Conservation (phyloP, 53 echinoderm and acorn worm species). For the Arbacia lixula region DNA sequence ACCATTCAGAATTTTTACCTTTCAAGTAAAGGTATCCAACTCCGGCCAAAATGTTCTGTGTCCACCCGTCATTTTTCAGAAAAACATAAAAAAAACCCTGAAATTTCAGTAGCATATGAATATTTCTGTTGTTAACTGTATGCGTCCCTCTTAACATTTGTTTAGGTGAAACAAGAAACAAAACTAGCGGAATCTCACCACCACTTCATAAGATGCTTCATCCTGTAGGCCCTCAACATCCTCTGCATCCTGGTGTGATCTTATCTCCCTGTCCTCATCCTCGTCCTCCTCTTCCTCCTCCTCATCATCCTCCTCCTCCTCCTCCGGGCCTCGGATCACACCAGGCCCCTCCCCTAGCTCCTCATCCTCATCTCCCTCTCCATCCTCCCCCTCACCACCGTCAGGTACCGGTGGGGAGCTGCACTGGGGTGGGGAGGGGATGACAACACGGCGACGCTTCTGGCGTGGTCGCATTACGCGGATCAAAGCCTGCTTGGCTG, state of each 20-base stretch:
- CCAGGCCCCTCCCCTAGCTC: slow-evolving; percentile 54
- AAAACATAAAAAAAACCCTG: no score
- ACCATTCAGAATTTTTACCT: no score
- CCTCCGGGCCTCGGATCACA: slow-evolving; percentile 49
- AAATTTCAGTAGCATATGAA: no score
- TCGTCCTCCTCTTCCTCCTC: slow-evolving; percentile 63
- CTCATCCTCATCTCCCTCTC: slow-evolving; percentile 58
- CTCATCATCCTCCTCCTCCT: slow-evolving; percentile 61
- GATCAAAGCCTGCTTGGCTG: slow-evolving; percentile 96
- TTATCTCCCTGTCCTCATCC: slow-evolving; percentile 48
- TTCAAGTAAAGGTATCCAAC: no score
- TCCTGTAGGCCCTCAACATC: slow-evolving; percentile 85
- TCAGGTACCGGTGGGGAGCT: slow-evolving; percentile 84
- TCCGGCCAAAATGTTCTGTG: no score
- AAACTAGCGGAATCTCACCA: no score
- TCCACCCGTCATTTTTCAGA: no score
- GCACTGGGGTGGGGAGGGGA: slow-evolving; percentile 89
- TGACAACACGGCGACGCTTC: slow-evolving; percentile 79
- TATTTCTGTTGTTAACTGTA: no score
- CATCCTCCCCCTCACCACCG: slow-evolving; percentile 59
- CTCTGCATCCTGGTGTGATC: slow-evolving; percentile 63
- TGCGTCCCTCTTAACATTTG: no score
- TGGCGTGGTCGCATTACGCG: slow-evolving; percentile 94
- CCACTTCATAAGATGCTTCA: slow-evolving; percentile 91
- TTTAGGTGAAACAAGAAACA: not conserved